These are phyloP conservation scores for Fissipunctia ypsillon DNA, from an alignment of 2,888 invertebrate species.

Conservation along the genomic window DNA sequence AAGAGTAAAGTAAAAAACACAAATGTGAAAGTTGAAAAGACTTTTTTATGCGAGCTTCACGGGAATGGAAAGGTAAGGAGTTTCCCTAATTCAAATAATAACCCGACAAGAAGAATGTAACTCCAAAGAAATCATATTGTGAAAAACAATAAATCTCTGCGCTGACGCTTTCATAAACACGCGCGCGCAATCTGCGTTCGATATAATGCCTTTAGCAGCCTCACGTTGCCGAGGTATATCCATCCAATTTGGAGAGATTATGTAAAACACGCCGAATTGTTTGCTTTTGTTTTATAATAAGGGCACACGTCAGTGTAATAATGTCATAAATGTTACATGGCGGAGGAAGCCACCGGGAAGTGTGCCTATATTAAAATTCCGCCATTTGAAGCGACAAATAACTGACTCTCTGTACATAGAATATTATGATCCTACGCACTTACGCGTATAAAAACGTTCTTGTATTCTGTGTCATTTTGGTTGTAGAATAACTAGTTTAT, in stretches of 20 bases:
- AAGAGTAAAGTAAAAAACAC: conserved; percentile 11
- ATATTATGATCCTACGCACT: conserved; percentile 67
- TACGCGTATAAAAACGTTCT: conserved; percentile 9
- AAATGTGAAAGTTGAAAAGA: conserved; percentile 17
- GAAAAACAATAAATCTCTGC: conserved; percentile 63
- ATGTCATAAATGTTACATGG: conserved; percentile 83
- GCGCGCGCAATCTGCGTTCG: conserved; percentile 61
- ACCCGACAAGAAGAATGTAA: conserved; percentile 26
- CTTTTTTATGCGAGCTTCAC: not conserved
- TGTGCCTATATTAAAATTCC: conserved; percentile 83
- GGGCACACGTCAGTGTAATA: conserved; percentile 78
- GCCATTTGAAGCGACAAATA: conserved; percentile 76
- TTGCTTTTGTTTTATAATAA: conserved; percentile 81
- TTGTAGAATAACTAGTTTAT: conserved; percentile 36
- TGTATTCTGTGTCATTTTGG: conserved; percentile 16
- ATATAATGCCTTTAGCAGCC: conserved; percentile 63
- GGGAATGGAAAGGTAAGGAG: conserved; percentile 9
- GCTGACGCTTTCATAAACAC: conserved; percentile 59
- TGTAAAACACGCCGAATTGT: conserved; percentile 82
- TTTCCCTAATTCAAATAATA: conserved; percentile 54
- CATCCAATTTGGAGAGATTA: conserved; percentile 84
- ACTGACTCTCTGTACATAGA: conserved; percentile 72
- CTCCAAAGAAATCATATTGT: conserved; percentile 49
- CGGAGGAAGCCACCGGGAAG: conserved; percentile 73
- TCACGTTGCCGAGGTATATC: conserved; percentile 68